A percentile compares a stretch with the other conserved stretches of the same genome.
phyloP scores from a whole-genome alignment of 30 jellyfish, hydroid and myxozoan species.

The Aurelia aurita region DNA sequence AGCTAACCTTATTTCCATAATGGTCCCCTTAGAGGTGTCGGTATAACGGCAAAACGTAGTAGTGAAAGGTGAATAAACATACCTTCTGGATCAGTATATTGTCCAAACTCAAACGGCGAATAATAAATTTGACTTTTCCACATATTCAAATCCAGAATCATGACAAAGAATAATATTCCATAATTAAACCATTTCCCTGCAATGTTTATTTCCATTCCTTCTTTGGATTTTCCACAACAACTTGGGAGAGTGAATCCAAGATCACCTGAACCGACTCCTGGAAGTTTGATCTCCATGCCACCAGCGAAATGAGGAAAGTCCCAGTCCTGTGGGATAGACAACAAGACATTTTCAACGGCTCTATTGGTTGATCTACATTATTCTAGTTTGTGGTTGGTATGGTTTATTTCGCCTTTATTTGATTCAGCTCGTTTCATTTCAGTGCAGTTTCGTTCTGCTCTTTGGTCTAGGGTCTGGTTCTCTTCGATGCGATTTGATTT shows the following conservation, averaged over 20 bases:
- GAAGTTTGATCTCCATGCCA: constrained; percentile 45
- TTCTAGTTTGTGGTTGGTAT: no score
- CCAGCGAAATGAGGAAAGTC: constrained; percentile 68
- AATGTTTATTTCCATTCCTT: constrained; percentile 12
- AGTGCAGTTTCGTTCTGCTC: no score
- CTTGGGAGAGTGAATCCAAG: constrained; percentile 24
- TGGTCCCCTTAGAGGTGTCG: no score
- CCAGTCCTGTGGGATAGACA: constrained; percentile 52
- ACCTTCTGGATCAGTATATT: constrained; percentile 61
- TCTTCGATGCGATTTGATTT: no score
- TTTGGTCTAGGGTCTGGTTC: no score
- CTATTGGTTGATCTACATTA: no score
- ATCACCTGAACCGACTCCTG: constrained; percentile 42
- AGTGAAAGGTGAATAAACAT: neutral
- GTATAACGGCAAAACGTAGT: no score
- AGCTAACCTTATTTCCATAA: no score
- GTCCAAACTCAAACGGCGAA: constrained; percentile 60
- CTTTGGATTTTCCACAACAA: constrained; percentile 10
- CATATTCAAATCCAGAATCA: constrained; percentile 43
- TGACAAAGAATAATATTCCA: constrained; percentile 60
- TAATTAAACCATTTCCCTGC: constrained; percentile 78
- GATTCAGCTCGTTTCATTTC: no score
- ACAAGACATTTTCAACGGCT: no score
- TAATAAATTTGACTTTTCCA: constrained; percentile 71
- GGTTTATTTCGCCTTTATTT: no score